Percentiles rank a stretch among this genome's conserved stretches.
These are phyloP conservation scores for Microplitis demolitor DNA, from an alignment of 1,140 invertebrate genomes.

Conservation along the genomic window DNA sequence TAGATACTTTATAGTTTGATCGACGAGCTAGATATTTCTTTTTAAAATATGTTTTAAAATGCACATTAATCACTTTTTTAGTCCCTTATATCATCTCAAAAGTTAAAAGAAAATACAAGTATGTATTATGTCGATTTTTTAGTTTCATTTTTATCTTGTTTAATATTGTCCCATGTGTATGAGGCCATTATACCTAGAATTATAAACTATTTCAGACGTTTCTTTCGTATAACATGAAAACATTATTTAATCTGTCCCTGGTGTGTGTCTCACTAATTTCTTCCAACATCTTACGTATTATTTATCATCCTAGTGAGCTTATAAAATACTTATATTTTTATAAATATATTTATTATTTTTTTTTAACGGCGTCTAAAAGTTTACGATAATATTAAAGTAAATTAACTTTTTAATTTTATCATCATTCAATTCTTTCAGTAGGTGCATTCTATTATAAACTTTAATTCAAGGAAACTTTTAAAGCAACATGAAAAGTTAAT, in stretches of 20 bases:
- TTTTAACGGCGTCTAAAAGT: neutral
- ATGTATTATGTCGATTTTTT: no score
- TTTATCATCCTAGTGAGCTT: neutral
- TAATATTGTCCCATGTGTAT: no score
- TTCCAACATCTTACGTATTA: neutral
- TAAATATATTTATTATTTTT: neutral
- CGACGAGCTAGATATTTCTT: neutral
- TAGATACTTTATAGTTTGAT: neutral
- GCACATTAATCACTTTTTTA: neutral
- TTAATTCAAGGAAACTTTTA: neutral
- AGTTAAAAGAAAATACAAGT: no score
- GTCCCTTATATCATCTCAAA: no score
- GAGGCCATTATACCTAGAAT: no score
- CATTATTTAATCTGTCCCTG: neutral
- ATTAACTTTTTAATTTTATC: neutral
- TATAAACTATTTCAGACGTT: no score
- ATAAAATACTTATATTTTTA: neutral
- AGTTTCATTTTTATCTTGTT: no score
- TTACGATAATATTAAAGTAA: no score
- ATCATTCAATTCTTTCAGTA: neutral
- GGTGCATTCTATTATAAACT: neutral
- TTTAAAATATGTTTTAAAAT: neutral
- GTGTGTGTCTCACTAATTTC: conserved; percentile 1
- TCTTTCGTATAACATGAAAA: neutral
- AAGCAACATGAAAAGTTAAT: conserved; percentile 14